Evolutionary conservation across 2,797 vertebrate genomes (phyloP), one percentile per base, ranked within the genome.

Genomic region (Todus mexicanus): DNA sequence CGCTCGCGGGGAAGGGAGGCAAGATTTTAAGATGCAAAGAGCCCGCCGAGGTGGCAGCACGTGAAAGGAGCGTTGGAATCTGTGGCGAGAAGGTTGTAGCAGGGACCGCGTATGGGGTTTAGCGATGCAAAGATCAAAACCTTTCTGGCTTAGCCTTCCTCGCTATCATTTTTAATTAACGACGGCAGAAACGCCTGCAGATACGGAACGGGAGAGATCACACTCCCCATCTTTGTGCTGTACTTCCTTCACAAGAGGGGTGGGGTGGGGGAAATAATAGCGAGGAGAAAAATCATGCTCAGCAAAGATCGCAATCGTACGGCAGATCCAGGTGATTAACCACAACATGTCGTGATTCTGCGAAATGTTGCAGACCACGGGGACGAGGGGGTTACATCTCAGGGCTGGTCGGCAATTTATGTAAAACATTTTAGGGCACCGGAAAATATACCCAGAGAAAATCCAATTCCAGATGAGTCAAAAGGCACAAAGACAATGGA

Each of bases 141-240:
- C 80, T 82, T 89, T 48, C 2, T n/a, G n/a, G 25, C 77, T 81
- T 57, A n/a, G 35, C 88, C 81, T 87, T 81, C 72, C 86, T 83
- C 23, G 87, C 86, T 78, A 87, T 96, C 93, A 93, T 97, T 93
- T 93, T 90, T 97, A 95, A 97, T 97, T 96, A 94, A 97, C 92
- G 93, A 96, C 90, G 90, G 91, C 82, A 95, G 88, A 87, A 70
- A 27, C 92, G 94, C 88, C 92, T 82, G 90, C 87, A 63, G 95
- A 95, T 59, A 88, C 3, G 6, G 92, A 79, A 84, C 20, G 2
- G 2, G 51, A 63, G 77, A 85, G 89, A 93, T 91, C 26, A 12
- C 78, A 81, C 63, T 86, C 89, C 78, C 71, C 63, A 51, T 50
- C 83, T 73, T 72, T 51, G 63, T 25, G 7, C 60, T 47, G 60